These are phyloP conservation scores for Enteromius argenteus DNA, from an alignment of 2,797 vertebrate species.

Conservation along the genomic window DNA sequence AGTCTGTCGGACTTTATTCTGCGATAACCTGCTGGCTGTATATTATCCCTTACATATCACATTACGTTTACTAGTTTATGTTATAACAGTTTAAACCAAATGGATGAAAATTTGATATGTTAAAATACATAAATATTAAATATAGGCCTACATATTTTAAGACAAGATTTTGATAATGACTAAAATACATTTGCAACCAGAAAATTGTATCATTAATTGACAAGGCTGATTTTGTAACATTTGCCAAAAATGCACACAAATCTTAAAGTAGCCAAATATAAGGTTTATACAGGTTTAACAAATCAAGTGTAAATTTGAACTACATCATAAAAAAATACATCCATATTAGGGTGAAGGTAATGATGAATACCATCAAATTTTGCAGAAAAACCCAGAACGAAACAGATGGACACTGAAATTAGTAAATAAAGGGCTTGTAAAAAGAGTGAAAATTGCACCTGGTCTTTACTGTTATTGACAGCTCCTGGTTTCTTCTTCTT, in stretches of 20 bases:
- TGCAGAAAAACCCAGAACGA: not conserved
- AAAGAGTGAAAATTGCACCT: constrained; percentile 78
- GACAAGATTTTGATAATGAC: not conserved
- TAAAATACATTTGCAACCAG: not conserved
- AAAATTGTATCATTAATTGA: not conserved
- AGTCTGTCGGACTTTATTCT: too few relatives aligned
- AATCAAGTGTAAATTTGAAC: not conserved
- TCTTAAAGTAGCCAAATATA: not conserved
- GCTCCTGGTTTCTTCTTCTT: constrained; percentile 99
- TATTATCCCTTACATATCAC: not conserved
- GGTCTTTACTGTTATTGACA: constrained; percentile 92
- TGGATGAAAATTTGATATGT: not conserved
- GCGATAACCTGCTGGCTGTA: too few relatives aligned
- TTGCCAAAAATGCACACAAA: not conserved
- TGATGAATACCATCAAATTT: constrained; percentile 24
- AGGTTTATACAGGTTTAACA: not conserved
- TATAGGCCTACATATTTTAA: not conserved
- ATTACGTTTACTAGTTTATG: not conserved
- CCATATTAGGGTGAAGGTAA: not conserved
- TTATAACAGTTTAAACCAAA: not conserved
- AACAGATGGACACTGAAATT: not conserved
- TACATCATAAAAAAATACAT: not conserved
- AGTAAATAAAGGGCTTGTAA: constrained; percentile 9
- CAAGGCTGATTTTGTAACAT: not conserved
- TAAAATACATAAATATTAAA: constrained; percentile 1